Evolutionary conservation across 1,140 invertebrate genomes (phyloP).

Genomic region (Drosophila ogumai): DNA sequence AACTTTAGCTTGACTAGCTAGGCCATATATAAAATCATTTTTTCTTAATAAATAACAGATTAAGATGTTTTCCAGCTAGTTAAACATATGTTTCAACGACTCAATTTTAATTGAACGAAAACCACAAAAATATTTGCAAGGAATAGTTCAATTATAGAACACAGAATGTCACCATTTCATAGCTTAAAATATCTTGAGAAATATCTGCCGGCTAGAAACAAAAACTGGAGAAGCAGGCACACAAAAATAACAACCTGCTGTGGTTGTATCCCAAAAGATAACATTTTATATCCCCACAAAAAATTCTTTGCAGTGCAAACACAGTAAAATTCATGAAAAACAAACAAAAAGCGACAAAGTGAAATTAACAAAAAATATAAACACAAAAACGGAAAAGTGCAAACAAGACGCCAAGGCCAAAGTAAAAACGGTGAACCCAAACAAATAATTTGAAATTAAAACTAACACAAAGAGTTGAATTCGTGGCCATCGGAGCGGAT

Average conservation of each 20-base stretch:
- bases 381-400: constrained; percentile 32
- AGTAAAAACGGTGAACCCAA: constrained; percentile 42
- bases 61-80: too few species aligned
- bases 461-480: constrained; percentile 23
- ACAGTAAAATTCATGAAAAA: constrained; percentile 58
- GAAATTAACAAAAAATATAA: constrained; percentile 49
- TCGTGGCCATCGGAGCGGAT: constrained; percentile 3
- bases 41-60: too few species aligned
- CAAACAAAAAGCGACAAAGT: constrained; percentile 40
- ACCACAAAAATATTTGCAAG: neutral
- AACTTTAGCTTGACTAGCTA: too few species aligned
- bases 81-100: too few species aligned
- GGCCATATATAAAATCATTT: too few species aligned
- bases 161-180: neutral
- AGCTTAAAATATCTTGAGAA: neutral
- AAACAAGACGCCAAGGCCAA: constrained; percentile 32
- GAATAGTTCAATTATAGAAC: neutral
- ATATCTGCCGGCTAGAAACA: neutral
- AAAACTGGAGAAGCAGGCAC: neutral
- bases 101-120: neutral
- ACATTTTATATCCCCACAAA: constrained; percentile 24
- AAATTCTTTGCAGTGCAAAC: constrained; percentile 42
- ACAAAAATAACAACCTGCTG: neutral
- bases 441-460: constrained; percentile 74
- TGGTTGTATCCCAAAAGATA: constrained; percentile 25